Percentiles rank a stretch among this genome's conserved stretches.
Evolutionary conservation across 37 sponge, comb jelly and placozoan genomes (phyloP).

Genomic region (Haliclona indistincta): DNA sequence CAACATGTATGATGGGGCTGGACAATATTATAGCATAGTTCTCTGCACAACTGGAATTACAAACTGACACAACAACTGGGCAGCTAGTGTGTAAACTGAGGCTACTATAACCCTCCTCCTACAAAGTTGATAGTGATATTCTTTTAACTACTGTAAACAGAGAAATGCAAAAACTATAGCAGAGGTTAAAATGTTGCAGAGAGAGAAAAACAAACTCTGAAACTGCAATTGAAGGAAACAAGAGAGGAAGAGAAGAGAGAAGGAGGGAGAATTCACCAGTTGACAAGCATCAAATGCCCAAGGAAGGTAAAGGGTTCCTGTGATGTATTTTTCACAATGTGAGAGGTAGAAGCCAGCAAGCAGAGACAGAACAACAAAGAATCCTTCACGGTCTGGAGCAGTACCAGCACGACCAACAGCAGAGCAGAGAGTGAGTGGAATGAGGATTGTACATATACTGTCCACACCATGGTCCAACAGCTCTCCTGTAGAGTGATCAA

Average conservation of each 20-base stretch:
- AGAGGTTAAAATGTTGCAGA: too few species aligned
- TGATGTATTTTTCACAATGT: conserved; percentile 99
- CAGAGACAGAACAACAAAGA: conserved; percentile 25
- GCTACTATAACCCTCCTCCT: too few species aligned
- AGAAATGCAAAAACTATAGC: too few species aligned
- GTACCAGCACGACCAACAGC: conserved; percentile 59
- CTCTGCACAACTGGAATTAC: background rate
- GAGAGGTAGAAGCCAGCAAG: conserved; percentile 83
- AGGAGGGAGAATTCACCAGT: conserved; percentile 70
- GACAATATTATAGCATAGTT: background rate
- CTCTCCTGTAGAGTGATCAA: conserved; percentile 60
- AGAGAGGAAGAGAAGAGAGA: background rate
- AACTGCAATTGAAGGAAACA: too few species aligned
- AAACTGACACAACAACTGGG: too few species aligned
- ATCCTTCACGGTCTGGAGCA: conserved; percentile 16
- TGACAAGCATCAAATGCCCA: conserved; percentile 92
- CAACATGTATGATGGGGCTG: background rate
- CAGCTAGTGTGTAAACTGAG: too few species aligned
- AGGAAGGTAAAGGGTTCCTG: conserved; percentile 89
- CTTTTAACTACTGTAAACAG: too few species aligned
- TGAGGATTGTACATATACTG: conserved; percentile 60
- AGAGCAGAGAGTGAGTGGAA: conserved; percentile 63
- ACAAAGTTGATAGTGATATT: too few species aligned
- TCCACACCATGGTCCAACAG: conserved; percentile 93
- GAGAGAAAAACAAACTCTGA: too few species aligned